Conservation (phyloP, 2,888 invertebrate species). For the Acrobasis repandana region DNA sequence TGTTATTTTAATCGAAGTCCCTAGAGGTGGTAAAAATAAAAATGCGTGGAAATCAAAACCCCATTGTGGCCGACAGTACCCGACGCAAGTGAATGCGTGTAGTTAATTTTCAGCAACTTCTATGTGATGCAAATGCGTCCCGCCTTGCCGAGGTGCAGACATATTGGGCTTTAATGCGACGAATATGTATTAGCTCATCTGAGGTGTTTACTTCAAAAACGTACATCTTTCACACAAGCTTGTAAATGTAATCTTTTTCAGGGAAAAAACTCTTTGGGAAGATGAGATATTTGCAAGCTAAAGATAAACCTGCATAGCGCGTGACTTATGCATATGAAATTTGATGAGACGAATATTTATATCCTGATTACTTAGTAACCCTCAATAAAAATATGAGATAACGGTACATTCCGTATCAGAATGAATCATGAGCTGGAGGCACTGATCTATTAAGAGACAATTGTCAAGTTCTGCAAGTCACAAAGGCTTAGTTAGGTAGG, state of each 20-base stretch:
- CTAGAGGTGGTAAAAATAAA: not conserved
- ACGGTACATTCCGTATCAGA: too few species aligned
- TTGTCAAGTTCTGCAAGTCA: too few species aligned
- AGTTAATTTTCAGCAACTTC: slow-evolving; percentile 58
- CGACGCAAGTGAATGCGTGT: slow-evolving; percentile 40
- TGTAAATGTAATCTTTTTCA: slow-evolving; percentile 4
- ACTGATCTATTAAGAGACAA: too few species aligned
- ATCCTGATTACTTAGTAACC: too few species aligned
- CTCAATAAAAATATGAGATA: too few species aligned
- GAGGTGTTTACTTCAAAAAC: slow-evolving; percentile 2
- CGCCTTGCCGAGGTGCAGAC: slow-evolving; percentile 32
- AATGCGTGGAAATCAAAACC: slow-evolving; percentile 1
- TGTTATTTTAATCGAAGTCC: not conserved
- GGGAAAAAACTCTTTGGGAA: not conserved
- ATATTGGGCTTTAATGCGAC: slow-evolving; percentile 32
- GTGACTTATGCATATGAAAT: too few species aligned
- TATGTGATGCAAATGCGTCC: slow-evolving; percentile 66
- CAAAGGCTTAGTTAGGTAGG: too few species aligned
- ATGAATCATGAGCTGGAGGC: too few species aligned
- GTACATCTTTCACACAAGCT: not conserved
- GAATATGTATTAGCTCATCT: slow-evolving; percentile 18
- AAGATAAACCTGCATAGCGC: too few species aligned
- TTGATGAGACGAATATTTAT: too few species aligned
- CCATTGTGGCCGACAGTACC: slow-evolving; percentile 32
- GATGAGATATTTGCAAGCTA: not conserved